These are phyloP conservation scores for Nebria brevicollis DNA, from an alignment of 2,888 invertebrate genomes.

Conservation along the genomic window DNA sequence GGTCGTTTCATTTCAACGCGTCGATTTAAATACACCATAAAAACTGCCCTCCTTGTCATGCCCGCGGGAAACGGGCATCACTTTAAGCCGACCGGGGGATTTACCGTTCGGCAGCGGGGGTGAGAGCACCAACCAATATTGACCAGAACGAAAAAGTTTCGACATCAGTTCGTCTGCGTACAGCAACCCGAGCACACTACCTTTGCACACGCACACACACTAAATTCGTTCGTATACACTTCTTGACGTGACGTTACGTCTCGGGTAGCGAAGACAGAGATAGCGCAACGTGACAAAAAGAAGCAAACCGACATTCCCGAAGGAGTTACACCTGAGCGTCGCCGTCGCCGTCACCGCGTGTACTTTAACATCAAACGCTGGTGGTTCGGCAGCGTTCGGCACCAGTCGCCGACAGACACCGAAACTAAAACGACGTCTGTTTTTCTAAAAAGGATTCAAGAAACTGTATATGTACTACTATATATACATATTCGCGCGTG, in stretches of 20 bases:
- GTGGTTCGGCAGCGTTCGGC: slow-evolving; percentile 19
- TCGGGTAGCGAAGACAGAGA: slow-evolving; percentile 41
- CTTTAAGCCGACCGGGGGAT: slow-evolving; percentile 46
- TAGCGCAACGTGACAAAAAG: slow-evolving; percentile 16
- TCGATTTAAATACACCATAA: slow-evolving; percentile 61
- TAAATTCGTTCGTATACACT: slow-evolving; percentile 44
- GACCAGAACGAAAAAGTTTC: slow-evolving; percentile 62
- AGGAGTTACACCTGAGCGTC: slow-evolving; percentile 40
- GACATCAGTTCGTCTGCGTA: slow-evolving; percentile 55
- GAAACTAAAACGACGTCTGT: slow-evolving; percentile 6
- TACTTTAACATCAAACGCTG: slow-evolving; percentile 53
- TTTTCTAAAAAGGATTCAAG: not conserved
- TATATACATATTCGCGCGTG: not conserved
- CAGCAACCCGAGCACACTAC: slow-evolving; percentile 30
- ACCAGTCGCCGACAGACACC: slow-evolving; percentile 20
- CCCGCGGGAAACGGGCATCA: slow-evolving; percentile 38
- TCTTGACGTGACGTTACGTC: slow-evolving; percentile 48
- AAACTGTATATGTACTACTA: not conserved
- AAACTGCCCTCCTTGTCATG: slow-evolving; percentile 63
- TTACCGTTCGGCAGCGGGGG: slow-evolving; percentile 56
- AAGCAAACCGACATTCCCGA: slow-evolving; percentile 26
- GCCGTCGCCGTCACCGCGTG: slow-evolving; percentile 50
- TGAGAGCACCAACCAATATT: slow-evolving; percentile 59
- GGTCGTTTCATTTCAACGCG: slow-evolving; percentile 54
- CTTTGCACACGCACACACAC: not conserved